Percentiles rank a stretch among this genome's conserved stretches.
These are phyloP conservation scores for Drosophila pseudotakahashii DNA, from an alignment of 2,888 invertebrate species.

Conservation along the genomic window DNA sequence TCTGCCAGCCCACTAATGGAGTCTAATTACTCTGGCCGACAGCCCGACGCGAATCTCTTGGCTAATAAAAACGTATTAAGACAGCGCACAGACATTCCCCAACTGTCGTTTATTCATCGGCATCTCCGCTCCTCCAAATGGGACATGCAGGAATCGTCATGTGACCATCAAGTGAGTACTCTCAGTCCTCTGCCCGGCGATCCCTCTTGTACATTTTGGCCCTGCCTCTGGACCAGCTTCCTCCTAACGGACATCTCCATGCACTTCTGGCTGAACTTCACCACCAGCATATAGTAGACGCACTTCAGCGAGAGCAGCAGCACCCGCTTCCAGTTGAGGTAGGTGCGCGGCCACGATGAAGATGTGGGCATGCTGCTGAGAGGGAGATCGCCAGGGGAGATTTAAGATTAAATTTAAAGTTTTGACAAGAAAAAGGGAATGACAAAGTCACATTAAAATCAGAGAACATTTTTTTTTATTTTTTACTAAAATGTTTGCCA, in stretches of 20 bases:
- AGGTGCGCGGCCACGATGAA: conserved; percentile 8
- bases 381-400: neutral
- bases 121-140: conserved; percentile 13
- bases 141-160: conserved; percentile 17
- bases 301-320: conserved; percentile 30
- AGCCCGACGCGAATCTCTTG: conserved; percentile 53
- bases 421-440: neutral
- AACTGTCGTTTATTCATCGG: conserved; percentile 38
- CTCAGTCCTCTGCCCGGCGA: neutral
- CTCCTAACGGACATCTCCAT: conserved; percentile 2
- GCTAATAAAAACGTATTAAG: conserved; percentile 74
- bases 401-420: neutral
- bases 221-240: neutral
- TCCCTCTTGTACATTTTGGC: neutral
- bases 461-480: no score
- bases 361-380: conserved; percentile 13
- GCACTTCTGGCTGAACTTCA: conserved; percentile 13
- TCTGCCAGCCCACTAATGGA: conserved; percentile 66
- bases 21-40: conserved; percentile 71
- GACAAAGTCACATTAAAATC: neutral
- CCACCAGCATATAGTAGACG: conserved; percentile 39
- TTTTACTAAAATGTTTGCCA: no score
- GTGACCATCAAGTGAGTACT: conserved; percentile 17
- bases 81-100: conserved; percentile 41
- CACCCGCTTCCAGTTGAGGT: conserved; percentile 35